Conservation (phyloP, 2,113 vertebrate species). For the Triplophysa rosa region DNA sequence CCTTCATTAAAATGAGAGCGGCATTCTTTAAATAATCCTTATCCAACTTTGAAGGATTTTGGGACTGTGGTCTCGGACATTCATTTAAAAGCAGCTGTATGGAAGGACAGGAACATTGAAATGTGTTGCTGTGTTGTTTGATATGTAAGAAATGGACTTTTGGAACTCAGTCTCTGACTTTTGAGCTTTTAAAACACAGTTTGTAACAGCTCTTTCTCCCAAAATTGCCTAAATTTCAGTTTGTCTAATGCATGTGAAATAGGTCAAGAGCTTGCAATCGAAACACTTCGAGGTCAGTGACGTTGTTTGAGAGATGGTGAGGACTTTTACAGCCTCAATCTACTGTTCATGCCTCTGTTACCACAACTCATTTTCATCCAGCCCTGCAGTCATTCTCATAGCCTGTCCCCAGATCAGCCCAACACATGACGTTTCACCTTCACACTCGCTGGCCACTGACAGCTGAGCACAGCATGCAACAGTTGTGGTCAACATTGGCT, state of each 20-base stretch:
- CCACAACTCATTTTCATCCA: slow-evolving; percentile 59
- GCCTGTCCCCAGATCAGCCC: slow-evolving; percentile 64
- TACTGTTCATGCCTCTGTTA: slow-evolving; percentile 73
- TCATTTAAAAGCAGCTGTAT: slow-evolving; percentile 2
- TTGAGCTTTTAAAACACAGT: too few species aligned
- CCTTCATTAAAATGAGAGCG: slow-evolving; percentile 44
- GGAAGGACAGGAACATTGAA: neutral
- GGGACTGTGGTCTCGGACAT: neutral
- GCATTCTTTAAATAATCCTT: slow-evolving; percentile 42
- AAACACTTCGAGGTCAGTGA: slow-evolving; percentile 6
- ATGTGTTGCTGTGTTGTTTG: neutral
- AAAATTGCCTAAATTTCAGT: too few species aligned
- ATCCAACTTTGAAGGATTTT: slow-evolving; percentile 44
- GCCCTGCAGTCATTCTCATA: slow-evolving; percentile 57
- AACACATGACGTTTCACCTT: slow-evolving; percentile 55
- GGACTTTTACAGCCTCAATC: slow-evolving; percentile 60
- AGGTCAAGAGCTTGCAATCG: neutral
- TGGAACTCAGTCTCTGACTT: neutral
- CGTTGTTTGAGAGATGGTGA: slow-evolving; percentile 14
- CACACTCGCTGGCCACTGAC: slow-evolving; percentile 41
- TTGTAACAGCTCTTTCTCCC: too few species aligned
- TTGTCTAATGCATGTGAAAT: neutral
- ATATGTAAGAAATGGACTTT: neutral
- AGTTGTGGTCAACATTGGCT: neutral
- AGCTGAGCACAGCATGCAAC: slow-evolving; percentile 24